Evolutionary conservation across 2,888 invertebrate genomes (phyloP).

Genomic region (Belgica antarctica): DNA sequence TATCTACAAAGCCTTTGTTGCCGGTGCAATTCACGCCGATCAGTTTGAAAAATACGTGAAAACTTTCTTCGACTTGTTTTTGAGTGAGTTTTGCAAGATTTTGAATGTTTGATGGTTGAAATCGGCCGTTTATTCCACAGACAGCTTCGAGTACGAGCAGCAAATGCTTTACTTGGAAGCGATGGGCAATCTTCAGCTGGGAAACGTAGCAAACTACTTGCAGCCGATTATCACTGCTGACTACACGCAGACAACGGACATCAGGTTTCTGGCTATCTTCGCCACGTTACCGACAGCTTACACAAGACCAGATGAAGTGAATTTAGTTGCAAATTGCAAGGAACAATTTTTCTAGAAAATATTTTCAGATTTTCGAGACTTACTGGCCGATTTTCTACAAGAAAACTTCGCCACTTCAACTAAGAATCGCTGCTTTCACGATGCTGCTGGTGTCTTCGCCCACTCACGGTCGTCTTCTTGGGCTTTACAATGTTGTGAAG

Average conservation of each 20-base stretch:
- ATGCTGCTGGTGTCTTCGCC: slow-evolving; percentile 65
- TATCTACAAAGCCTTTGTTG: slow-evolving; percentile 62
- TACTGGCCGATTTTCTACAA: slow-evolving; percentile 70
- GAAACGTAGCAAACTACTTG: slow-evolving; percentile 58
- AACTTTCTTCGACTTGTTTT: slow-evolving; percentile 68
- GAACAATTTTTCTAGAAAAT: slow-evolving; percentile 12
- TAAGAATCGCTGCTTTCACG: slow-evolving; percentile 66
- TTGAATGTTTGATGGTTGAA: slow-evolving; percentile 11
- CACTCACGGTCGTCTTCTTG: slow-evolving; percentile 64
- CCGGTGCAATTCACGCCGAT: slow-evolving; percentile 60
- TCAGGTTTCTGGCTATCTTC: slow-evolving; percentile 67
- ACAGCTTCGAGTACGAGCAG: slow-evolving; percentile 64
- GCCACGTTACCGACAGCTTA: slow-evolving; percentile 59
- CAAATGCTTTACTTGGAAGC: slow-evolving; percentile 72
- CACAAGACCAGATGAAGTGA: slow-evolving; percentile 57
- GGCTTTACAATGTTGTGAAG: slow-evolving; percentile 67
- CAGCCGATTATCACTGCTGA: slow-evolving; percentile 61
- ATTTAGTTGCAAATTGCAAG: slow-evolving; percentile 22
- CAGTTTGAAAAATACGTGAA: slow-evolving; percentile 69
- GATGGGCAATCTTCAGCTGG: slow-evolving; percentile 64
- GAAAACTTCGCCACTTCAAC: slow-evolving; percentile 64
- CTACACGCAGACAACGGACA: slow-evolving; percentile 51
- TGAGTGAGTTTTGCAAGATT: slow-evolving; percentile 55
- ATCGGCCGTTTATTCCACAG: slow-evolving; percentile 55
- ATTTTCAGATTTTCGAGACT: slow-evolving; percentile 59